These are phyloP conservation scores for Caenorhabditis drosophilae DNA, from an alignment of 2,888 invertebrate species.

Conservation along the genomic window DNA sequence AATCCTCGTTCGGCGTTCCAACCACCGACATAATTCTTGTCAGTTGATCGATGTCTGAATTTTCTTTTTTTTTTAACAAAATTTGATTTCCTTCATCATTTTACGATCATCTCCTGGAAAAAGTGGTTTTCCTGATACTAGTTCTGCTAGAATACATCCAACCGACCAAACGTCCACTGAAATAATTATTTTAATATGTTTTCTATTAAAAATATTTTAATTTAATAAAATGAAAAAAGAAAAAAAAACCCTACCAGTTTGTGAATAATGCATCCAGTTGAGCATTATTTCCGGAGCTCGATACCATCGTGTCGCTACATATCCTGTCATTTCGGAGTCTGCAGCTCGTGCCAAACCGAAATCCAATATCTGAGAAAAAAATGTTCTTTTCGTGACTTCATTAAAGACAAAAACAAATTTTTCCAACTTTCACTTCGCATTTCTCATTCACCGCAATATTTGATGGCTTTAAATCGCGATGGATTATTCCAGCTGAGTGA, in stretches of 20 bases:
- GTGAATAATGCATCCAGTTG: conserved; percentile 87
- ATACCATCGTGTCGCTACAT: conserved; percentile 80
- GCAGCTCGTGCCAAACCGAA: conserved; percentile 73
- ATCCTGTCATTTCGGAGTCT: conserved; percentile 75
- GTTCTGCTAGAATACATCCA: conserved; percentile 66
- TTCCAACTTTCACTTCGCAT: conserved; percentile 86
- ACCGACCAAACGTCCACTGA: conserved; percentile 67
- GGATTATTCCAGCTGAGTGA: conserved; percentile 96
- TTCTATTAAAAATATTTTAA: neutral
- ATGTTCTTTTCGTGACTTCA: neutral
- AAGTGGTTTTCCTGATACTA: conserved; percentile 58
- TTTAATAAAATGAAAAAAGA: neutral
- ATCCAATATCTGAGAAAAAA: conserved; percentile 73
- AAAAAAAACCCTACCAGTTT: conserved; percentile 76
- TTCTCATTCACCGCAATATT: conserved; percentile 99
- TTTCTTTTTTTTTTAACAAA: neutral
- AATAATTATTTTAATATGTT: neutral
- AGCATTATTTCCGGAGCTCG: conserved; percentile 74
- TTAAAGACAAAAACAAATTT: no score
- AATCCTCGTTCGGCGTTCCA: conserved; percentile 87
- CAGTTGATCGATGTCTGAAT: conserved; percentile 91
- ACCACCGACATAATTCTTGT: conserved; percentile 94
- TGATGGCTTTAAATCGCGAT: conserved; percentile 95
- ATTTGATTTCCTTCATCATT: conserved; percentile 1
- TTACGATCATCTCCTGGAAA: conserved; percentile 64